Base-by-base conservation (phyloP, 2,888 invertebrate genomes). In the Tyria jacobaeae region DNA sequence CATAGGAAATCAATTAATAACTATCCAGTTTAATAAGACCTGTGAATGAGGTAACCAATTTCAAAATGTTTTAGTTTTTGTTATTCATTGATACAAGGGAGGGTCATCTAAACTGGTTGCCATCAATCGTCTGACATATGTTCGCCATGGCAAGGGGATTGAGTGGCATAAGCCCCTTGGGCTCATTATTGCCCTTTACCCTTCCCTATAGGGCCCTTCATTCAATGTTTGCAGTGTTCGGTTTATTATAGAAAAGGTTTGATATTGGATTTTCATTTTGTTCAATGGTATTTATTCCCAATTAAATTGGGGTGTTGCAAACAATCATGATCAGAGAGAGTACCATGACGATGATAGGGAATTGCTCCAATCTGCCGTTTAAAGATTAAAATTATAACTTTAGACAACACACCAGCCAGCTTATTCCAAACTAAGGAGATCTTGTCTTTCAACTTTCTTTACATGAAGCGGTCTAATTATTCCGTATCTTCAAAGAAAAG, bases 141-240 rank as follows among this genome's bases (percentile, higher is more conserved):
- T 89, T 90, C 81, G 78, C 83, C 74, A 82, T 79, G 85, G 82
- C 83, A 88, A 83, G 83, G 90, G 89, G 89, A 87, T 88, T 83
- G 91, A 90, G 89, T 89, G 89, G 86, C 85, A 85, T 90, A 91
- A 92, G 89, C 92, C 89, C 88, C 87, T 87, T 86, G 86, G 87
- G 86, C 85, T 89, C 88, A 91, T 92, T 92, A 91, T 89, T 89
- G 87, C 80, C 84, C 85, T 56, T 87, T 85, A 82, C 84, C 87
- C 86, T 85, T 86, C 83, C 82, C 78, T 74, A 70, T 82, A 84
- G 83, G 84, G 83, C 81, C 75, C 85, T 86, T 80, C 81, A 76
- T 69, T 68, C 76, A 73, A 76, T 91, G 88, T 91, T 92, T 90
- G 89, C 85, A 89, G 88, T 84, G 81, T 83, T 86, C 81, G 82